These are phyloP conservation scores for Cheracebus regulus DNA, from an alignment of 2,797 vertebrate species.

Conservation along the genomic window DNA sequence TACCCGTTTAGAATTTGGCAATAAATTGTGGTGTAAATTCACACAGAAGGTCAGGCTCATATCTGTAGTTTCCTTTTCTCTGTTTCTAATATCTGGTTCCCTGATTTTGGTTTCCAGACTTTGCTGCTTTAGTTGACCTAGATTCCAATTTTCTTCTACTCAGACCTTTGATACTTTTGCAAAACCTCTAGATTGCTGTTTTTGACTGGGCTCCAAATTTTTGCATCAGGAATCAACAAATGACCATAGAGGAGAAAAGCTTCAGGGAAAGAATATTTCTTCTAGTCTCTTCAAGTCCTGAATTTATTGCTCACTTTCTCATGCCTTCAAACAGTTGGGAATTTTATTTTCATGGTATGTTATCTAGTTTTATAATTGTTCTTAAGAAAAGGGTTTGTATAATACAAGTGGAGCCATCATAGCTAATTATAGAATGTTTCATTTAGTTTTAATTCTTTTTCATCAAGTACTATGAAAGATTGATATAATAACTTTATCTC, in stretches of 20 bases:
- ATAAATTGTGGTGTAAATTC: background rate
- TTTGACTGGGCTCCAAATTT: background rate
- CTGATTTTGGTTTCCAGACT: background rate
- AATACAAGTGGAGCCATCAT: background rate
- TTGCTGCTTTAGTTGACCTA: background rate
- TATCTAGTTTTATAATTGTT: background rate
- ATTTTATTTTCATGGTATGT: background rate
- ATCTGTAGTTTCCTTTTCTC: background rate
- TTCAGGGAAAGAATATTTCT: background rate
- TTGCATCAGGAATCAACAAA: background rate
- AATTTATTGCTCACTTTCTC: background rate
- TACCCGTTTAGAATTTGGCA: background rate
- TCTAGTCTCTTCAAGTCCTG: background rate
- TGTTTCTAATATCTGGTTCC: background rate
- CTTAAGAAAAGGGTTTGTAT: background rate
- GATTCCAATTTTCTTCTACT: background rate
- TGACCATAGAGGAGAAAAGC: background rate
- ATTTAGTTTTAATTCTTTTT: background rate
- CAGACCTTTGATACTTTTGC: background rate
- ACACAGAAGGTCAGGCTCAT: background rate
- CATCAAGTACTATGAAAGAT: background rate
- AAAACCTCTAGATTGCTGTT: background rate
- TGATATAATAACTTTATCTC: background rate
- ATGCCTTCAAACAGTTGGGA: background rate
- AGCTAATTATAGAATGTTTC: background rate